Conservation (phyloP, 2,113 vertebrate genomes). For the Falcunculus frontatus region DNA sequence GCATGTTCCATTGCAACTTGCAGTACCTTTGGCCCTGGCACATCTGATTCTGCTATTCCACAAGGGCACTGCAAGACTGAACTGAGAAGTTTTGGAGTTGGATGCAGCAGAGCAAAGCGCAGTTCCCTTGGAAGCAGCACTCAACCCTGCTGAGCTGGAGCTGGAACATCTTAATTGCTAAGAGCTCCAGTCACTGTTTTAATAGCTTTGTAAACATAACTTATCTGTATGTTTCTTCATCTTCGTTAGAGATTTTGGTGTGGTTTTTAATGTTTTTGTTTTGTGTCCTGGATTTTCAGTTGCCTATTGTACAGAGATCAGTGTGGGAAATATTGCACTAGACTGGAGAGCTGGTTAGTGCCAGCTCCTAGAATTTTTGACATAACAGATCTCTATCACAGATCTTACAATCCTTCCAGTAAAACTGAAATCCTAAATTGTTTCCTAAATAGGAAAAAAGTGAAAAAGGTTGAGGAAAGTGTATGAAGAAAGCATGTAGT, state of each 20-base stretch:
- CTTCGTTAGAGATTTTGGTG: not conserved
- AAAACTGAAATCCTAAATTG: not conserved
- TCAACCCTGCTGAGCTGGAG: not conserved
- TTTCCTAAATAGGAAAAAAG: conserved; percentile 16
- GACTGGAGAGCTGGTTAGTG: not conserved
- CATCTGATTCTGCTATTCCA: not conserved
- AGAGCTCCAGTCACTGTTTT: not conserved
- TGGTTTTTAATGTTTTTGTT: not conserved
- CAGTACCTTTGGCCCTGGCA: not conserved
- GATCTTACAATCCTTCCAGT: not conserved
- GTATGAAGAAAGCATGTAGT: not conserved
- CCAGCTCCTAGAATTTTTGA: not conserved
- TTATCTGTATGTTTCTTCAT: not conserved
- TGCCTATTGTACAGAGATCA: not conserved
- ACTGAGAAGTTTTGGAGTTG: not conserved
- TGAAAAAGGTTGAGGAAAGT: not conserved
- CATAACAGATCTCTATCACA: not conserved
- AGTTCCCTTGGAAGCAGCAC: not conserved
- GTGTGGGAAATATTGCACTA: not conserved
- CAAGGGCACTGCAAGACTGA: not conserved
- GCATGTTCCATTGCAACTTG: not conserved
- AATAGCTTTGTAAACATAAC: not conserved
- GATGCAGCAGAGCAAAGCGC: not conserved
- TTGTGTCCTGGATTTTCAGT: not conserved
- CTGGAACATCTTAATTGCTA: not conserved